phyloP scores from a whole-genome alignment of 2,888 invertebrate genomes.

The Plagodis dolabraria region DNA sequence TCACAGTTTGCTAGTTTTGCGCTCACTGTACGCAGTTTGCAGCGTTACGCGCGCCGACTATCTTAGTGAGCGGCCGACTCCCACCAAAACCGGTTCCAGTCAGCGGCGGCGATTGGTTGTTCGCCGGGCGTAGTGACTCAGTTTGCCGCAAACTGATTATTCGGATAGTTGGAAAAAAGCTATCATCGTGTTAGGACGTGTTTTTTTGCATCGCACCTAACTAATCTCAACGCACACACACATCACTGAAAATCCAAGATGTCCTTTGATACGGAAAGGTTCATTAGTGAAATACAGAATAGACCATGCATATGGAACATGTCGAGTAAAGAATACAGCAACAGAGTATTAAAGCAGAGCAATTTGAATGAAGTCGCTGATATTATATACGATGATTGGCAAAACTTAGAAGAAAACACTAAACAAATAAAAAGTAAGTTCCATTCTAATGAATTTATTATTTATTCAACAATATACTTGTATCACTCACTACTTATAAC shows the following conservation, averaged over 20 bases:
- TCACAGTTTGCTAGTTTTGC: slow-evolving; percentile 4
- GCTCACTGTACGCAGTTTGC: slow-evolving; percentile 8
- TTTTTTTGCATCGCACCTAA: slow-evolving; percentile 15
- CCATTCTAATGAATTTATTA: slow-evolving; percentile 7
- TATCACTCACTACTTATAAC: slow-evolving; percentile 5
- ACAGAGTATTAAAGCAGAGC: slow-evolving; percentile 34
- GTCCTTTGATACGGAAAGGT: slow-evolving; percentile 37
- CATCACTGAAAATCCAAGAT: slow-evolving; percentile 19
- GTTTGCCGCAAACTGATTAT: slow-evolving; percentile 13
- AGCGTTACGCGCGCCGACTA: slow-evolving; percentile 12
- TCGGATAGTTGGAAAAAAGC: slow-evolving; percentile 7
- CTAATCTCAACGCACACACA: slow-evolving; percentile 13
- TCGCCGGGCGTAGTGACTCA: slow-evolving; percentile 12
- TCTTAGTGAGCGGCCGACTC: slow-evolving; percentile 12
- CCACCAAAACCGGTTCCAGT: slow-evolving; percentile 14
- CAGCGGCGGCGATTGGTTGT: slow-evolving; percentile 13
- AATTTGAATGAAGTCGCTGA: slow-evolving; percentile 40
- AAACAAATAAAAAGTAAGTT: slow-evolving; percentile 37
- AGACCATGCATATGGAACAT: slow-evolving; percentile 41
- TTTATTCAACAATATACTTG: slow-evolving; percentile 6
- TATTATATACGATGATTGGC: slow-evolving; percentile 38
- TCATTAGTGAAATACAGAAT: slow-evolving; percentile 39
- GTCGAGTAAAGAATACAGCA: slow-evolving; percentile 32
- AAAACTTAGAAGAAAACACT: slow-evolving; percentile 34
- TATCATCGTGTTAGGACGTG: slow-evolving; percentile 9